phyloP scores from a whole-genome alignment of 2,888 invertebrate genomes.

The Eumerus sabulonum region DNA sequence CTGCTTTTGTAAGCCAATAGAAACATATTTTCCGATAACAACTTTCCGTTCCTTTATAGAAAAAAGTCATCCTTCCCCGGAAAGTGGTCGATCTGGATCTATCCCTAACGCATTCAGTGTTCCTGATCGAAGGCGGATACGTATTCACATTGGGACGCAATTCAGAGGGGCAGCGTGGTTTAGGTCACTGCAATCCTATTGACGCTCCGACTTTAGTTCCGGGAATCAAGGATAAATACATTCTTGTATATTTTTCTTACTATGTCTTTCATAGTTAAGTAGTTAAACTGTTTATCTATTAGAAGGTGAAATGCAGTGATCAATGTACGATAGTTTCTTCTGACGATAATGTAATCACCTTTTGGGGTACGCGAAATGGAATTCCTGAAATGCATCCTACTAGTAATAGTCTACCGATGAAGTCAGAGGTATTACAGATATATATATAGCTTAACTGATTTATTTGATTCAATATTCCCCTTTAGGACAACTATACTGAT shows the following conservation, averaged over 20 bases:
- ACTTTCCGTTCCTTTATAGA: conserved; percentile 71
- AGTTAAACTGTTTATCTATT: conserved; percentile 47
- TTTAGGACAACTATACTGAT: conserved; percentile 69
- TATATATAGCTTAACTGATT: not conserved
- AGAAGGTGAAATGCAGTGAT: conserved; percentile 84
- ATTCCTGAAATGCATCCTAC: conserved; percentile 72
- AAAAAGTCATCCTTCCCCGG: conserved; percentile 80
- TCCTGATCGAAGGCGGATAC: conserved; percentile 83
- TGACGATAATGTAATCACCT: conserved; percentile 83
- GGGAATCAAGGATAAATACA: conserved; percentile 75
- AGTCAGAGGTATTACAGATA: conserved; percentile 25
- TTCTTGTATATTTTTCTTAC: conserved; percentile 72
- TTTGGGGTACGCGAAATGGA: conserved; percentile 83
- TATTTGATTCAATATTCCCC: not conserved
- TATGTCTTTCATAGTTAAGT: too few species aligned
- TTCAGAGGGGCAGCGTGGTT: conserved; percentile 83
- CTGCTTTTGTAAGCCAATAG: conserved; percentile 73
- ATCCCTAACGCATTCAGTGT: conserved; percentile 82
- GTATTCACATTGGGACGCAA: conserved; percentile 85
- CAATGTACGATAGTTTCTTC: conserved; percentile 84
- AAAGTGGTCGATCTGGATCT: conserved; percentile 82
- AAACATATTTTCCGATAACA: too few species aligned
- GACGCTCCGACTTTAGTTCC: conserved; percentile 75
- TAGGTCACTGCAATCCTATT: conserved; percentile 74
- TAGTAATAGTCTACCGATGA: conserved; percentile 26